Evolutionary conservation across 1,140 invertebrate species (phyloP).

Genomic region (Drosophila ohnishii): DNA sequence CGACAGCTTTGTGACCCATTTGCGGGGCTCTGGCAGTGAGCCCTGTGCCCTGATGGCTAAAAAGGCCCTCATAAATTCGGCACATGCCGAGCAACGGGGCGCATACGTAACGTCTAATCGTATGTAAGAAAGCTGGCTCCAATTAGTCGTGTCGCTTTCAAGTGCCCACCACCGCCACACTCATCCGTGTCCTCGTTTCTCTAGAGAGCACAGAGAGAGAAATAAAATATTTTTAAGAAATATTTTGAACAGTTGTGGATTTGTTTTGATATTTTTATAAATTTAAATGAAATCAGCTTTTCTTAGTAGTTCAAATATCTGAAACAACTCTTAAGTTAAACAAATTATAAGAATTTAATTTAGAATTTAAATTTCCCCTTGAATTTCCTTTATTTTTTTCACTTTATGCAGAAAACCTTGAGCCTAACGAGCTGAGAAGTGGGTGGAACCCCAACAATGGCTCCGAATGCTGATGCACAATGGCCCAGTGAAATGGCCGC

Average conservation of each 20-base stretch:
- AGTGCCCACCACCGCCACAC: conserved; percentile 57
- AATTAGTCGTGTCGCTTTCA: conserved; percentile 75
- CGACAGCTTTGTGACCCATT: conserved; percentile 66
- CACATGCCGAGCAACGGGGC: conserved; percentile 51
- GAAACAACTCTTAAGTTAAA: too few relatives aligned
- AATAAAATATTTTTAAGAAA: neutral
- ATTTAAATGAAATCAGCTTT: neutral
- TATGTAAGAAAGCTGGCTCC: conserved; percentile 63
- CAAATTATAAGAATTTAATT: neutral
- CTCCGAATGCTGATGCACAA: conserved; percentile 37
- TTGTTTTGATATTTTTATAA: too few relatives aligned
- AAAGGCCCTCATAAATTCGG: conserved; percentile 65
- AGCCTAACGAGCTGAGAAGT: conserved; percentile 61
- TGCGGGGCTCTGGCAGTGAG: conserved; percentile 4
- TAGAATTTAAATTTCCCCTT: too few relatives aligned
- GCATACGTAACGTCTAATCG: conserved; percentile 63
- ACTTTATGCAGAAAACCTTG: conserved; percentile 6
- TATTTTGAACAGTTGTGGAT: neutral
- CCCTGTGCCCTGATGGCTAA: conserved; percentile 36
- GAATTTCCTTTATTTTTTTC: neutral
- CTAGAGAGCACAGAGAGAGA: conserved; percentile 1
- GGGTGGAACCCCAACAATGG: conserved; percentile 31
- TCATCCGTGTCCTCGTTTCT: conserved; percentile 55
- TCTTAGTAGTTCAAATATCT: neutral
- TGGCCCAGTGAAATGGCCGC: conserved; percentile 39